These are phyloP conservation scores for Ooceraea biroi DNA, from an alignment of 1,140 invertebrate species.

Conservation along the genomic window DNA sequence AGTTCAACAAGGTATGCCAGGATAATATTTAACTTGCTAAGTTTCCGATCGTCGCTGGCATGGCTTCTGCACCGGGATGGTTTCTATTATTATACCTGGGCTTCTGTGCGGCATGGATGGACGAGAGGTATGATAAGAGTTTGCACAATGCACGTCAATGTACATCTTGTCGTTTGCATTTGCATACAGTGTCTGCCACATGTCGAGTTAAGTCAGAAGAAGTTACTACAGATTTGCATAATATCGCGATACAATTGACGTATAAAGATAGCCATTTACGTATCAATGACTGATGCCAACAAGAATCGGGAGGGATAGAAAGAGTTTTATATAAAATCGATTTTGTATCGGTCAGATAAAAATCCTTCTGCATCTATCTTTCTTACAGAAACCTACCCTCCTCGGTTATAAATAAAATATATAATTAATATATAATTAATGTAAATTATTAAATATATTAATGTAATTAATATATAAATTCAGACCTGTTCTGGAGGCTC, in stretches of 20 bases:
- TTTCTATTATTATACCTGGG: conserved; percentile 68
- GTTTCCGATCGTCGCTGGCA: conserved; percentile 17
- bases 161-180: background rate
- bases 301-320: background rate
- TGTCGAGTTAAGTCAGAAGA: background rate
- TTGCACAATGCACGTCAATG: background rate
- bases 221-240: background rate
- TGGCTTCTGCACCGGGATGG: conserved; percentile 62
- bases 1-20: conserved; percentile 49
- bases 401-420: background rate
- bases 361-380: background rate
- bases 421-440: conserved; percentile 28
- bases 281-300: background rate
- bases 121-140: conserved; percentile 74
- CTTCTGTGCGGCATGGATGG: conserved; percentile 73
- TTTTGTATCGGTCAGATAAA: background rate
- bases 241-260: background rate
- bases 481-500: conserved; percentile 88
- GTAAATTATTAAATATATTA: background rate
- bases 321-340: background rate
- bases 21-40: conserved; percentile 54
- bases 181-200: background rate
- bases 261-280: background rate
- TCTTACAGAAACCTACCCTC: background rate
- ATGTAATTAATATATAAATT: background rate